Conservation (phyloP, 2,797 vertebrate species). For the Halcyon smyrnensis region DNA sequence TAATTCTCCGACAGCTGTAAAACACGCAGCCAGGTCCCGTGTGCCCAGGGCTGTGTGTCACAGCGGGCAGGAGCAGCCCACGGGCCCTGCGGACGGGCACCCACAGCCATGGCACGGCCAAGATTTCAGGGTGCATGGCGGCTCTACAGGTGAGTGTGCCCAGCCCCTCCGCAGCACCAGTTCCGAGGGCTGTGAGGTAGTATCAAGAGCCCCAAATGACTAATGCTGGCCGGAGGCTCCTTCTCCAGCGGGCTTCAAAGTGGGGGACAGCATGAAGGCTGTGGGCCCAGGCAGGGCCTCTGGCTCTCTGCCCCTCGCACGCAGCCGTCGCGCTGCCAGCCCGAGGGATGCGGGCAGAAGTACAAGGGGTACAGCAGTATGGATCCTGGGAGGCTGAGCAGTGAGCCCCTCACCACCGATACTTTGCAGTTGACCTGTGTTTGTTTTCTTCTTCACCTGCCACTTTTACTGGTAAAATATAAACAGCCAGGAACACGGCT, state of each 20-base stretch:
- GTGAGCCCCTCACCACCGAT: background rate
- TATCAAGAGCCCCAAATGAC: background rate
- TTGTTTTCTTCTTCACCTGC: background rate
- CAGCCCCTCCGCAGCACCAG: accelerated
- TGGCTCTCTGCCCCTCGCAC: background rate
- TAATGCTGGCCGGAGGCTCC: background rate
- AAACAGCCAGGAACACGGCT: accelerated
- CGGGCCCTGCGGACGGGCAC: background rate
- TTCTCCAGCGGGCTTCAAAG: background rate
- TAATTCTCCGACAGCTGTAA: accelerated
- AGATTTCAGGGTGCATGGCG: accelerated
- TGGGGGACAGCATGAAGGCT: background rate
- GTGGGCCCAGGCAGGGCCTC: background rate
- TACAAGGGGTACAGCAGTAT: accelerated
- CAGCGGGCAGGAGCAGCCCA: background rate
- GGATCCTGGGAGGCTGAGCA: accelerated
- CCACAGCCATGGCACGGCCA: accelerated
- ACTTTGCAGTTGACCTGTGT: background rate
- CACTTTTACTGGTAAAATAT: background rate
- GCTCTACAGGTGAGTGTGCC: background rate
- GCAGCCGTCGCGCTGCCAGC: background rate
- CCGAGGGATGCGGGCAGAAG: accelerated
- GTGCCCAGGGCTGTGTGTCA: accelerated
- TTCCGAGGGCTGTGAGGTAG: background rate
- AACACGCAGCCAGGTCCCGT: accelerated